phyloP scores from a whole-genome alignment of 2,113 vertebrate genomes.

The Elephantulus edwardii region DNA sequence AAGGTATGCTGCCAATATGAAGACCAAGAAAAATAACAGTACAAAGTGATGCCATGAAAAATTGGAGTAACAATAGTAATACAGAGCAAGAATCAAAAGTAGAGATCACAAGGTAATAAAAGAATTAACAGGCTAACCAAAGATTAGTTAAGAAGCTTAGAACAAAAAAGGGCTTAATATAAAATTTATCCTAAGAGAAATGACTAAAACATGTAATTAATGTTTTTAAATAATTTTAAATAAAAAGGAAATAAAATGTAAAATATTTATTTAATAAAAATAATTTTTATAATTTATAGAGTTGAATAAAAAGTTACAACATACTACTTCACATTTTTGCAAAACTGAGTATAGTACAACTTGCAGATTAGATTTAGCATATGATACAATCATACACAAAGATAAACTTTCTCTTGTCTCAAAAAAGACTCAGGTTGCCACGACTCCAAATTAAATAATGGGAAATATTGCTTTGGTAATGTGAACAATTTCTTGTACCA shows the following conservation, averaged over 20 bases:
- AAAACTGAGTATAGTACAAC: conserved; percentile 74
- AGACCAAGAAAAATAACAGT: not conserved
- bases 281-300: conserved; percentile 75
- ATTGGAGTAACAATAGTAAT: not conserved
- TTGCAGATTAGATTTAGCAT: not conserved
- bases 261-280: conserved; percentile 86
- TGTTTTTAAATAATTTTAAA: conserved; percentile 34
- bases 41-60: not conserved
- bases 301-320: conserved; percentile 65
- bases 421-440: not conserved
- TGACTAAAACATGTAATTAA: conserved; percentile 5
- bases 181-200: not conserved
- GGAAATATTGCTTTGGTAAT: conserved; percentile 73
- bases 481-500: conserved; percentile 58
- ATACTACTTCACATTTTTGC: conserved; percentile 51
- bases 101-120: not conserved
- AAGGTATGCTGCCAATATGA: not conserved
- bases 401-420: conserved; percentile 24
- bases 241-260: conserved; percentile 40
- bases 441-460: conserved; percentile 24
- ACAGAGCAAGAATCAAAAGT: not conserved
- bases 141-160: not conserved
- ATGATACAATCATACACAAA: not conserved
- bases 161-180: not conserved
- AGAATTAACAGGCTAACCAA: not conserved